Percentiles rank a stretch among this genome's conserved stretches.
Conservation (phyloP, 2,888 invertebrate genomes). For the Sthenelais limicola region DNA sequence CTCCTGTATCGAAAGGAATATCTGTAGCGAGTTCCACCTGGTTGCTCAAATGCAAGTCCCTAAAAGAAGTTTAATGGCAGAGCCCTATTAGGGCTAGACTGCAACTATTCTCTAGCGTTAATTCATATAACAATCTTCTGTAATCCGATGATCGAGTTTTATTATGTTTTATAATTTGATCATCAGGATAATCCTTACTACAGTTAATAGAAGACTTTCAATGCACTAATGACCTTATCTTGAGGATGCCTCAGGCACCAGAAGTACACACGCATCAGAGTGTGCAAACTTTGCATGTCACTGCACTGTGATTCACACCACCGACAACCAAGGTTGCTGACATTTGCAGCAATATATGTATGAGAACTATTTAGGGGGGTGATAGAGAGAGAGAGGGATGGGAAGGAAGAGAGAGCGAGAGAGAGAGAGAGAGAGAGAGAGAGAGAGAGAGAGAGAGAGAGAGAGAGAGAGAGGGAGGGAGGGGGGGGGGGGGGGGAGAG, state of each 20-base stretch:
- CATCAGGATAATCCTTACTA: too few relatives aligned
- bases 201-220: too few relatives aligned
- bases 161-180: too few relatives aligned
- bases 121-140: too few relatives aligned
- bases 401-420: neutral
- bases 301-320: conserved; percentile 26
- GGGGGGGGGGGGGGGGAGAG: conserved; percentile 9
- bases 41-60: too few relatives aligned
- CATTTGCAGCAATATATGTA: neutral
- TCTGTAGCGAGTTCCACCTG: too few relatives aligned
- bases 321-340: conserved; percentile 29
- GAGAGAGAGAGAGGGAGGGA: neutral
- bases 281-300: conserved; percentile 35
- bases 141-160: too few relatives aligned
- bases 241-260: conserved; percentile 6
- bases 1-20: too few relatives aligned
- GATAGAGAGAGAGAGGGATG: neutral
- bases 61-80: too few relatives aligned
- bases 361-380: neutral
- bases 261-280: conserved; percentile 15
- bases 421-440: neutral
- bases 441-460: neutral
- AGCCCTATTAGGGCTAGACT: too few relatives aligned
- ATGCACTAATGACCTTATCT: too few relatives aligned
- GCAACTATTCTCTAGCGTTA: too few relatives aligned